Evolutionary conservation across 2,797 vertebrate genomes (phyloP), one percentile per base, ranked within the genome.

Genomic region (Ctenochaetus hawaiiensis): DNA sequence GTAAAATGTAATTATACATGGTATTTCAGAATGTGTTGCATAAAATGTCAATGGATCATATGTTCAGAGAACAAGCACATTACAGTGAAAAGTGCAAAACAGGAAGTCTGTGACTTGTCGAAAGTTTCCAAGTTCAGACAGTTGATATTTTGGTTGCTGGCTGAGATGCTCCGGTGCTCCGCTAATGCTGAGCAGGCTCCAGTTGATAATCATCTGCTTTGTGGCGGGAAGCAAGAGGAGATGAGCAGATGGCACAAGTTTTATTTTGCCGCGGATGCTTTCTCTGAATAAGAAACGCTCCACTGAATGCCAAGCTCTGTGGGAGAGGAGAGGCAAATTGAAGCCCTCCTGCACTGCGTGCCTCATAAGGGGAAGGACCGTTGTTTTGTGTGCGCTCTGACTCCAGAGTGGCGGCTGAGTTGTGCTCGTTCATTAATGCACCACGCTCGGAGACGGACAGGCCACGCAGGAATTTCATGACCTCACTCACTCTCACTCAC

Each of bases 171-270:
- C 81, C 81, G 52, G 66, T 74, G 88, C 83, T 72, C 80, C 5
- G 43, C 77, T 84, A 86, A 91, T 87, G 90, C 86, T 64, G 80
- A 89, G 83, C 89, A 77, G 83, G 70, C 89, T 91, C 88, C 84
- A 90, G 90, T 92, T 91, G 89, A 93, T 92, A 91, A 94, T 94
- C 90, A 91, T 91, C 88, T 90, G 92, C 86, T 93, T 93, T 93
- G 90, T 91, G 87, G 86, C 47, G 69, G 81, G 81, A 83, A 82
- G 90, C 83, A 82, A 78, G 65, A 81, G 81, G 90, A 89, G 87
- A 84, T 81, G 79, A 91, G 91, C 93, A 94, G 93, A 94, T 94
- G 93, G 92, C 89, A 83, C 86, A 83, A 77, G 86, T 92, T 93
- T 91, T 92, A 91, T 92, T 91, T 89, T 75, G 81, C 87, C 78